A percentile compares a stretch with the other conserved stretches of the same genome.
Evolutionary conservation across 2,113 vertebrate species (phyloP).

Genomic region (Planiliza haematocheilus): DNA sequence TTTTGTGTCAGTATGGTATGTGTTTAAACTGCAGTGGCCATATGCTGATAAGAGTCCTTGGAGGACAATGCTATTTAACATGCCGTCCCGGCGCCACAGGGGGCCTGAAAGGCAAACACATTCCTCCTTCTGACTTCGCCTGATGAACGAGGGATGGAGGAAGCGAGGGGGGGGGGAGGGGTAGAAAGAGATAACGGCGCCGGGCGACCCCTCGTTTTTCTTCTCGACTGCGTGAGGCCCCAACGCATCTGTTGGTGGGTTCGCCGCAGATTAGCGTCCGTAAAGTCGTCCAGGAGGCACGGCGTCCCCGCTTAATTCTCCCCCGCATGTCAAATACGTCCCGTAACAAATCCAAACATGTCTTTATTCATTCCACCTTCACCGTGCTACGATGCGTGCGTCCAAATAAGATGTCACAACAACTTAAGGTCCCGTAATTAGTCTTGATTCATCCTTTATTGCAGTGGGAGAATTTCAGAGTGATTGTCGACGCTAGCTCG

Average conservation of each 20-base stretch:
- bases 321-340: neutral
- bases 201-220: slow-evolving; percentile 44
- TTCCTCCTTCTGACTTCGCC: slow-evolving; percentile 28
- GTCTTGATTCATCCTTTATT: neutral
- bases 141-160: slow-evolving; percentile 45
- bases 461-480: too few species aligned
- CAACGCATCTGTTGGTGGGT: slow-evolving; percentile 41
- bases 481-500: neutral
- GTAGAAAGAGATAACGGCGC: slow-evolving; percentile 40
- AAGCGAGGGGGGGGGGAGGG: slow-evolving; percentile 13
- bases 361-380: neutral
- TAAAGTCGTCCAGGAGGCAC: slow-evolving; percentile 39
- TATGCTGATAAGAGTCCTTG: slow-evolving; percentile 48
- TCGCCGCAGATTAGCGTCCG: too few species aligned
- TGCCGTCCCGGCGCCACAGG: slow-evolving; percentile 40
- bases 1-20: slow-evolving; percentile 24
- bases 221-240: slow-evolving; percentile 32
- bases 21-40: slow-evolving; percentile 32
- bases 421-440: neutral
- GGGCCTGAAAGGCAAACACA: slow-evolving; percentile 24
- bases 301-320: neutral
- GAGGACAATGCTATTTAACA: slow-evolving; percentile 59
- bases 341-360: neutral
- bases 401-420: neutral
- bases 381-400: neutral